Evolutionary conservation across 2,113 vertebrate species (phyloP).

Genomic region (Microcebus tavaratra): DNA sequence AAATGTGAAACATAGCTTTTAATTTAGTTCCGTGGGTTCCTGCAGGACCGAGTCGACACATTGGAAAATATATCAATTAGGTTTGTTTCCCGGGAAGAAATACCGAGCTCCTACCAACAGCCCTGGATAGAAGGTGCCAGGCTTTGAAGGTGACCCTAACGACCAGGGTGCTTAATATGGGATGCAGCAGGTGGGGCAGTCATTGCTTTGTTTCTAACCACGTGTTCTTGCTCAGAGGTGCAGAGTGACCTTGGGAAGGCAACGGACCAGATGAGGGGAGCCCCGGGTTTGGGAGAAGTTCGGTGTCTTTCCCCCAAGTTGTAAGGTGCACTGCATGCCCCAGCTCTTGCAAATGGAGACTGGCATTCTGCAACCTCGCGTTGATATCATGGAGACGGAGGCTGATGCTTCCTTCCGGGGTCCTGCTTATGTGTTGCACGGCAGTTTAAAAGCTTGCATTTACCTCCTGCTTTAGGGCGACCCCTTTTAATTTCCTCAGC

Average conservation of each 20-base stretch:
- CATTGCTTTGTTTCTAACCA: too few species aligned
- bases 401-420: rapidly evolving
- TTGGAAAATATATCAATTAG: slow-evolving; percentile 15
- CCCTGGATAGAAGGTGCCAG: neutral
- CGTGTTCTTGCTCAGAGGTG: rapidly evolving
- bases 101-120: rapidly evolving
- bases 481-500: rapidly evolving
- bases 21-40: neutral
- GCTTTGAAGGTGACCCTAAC: neutral
- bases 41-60: neutral
- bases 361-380: rapidly evolving
- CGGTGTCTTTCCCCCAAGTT: rapidly evolving
- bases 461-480: neutral
- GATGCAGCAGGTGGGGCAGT: rapidly evolving
- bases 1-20: slow-evolving; percentile 40
- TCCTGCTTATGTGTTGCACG: neutral
- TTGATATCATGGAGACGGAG: rapidly evolving
- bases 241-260: rapidly evolving
- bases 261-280: rapidly evolving
- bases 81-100: neutral
- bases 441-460: neutral
- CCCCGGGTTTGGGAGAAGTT: rapidly evolving
- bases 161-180: neutral
- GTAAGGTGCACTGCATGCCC: rapidly evolving
- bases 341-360: too few species aligned